A percentile compares a stretch with the other conserved stretches of the same genome.
phyloP scores from a whole-genome alignment of 2,797 vertebrate species.

The Cyprinodon diabolis region DNA sequence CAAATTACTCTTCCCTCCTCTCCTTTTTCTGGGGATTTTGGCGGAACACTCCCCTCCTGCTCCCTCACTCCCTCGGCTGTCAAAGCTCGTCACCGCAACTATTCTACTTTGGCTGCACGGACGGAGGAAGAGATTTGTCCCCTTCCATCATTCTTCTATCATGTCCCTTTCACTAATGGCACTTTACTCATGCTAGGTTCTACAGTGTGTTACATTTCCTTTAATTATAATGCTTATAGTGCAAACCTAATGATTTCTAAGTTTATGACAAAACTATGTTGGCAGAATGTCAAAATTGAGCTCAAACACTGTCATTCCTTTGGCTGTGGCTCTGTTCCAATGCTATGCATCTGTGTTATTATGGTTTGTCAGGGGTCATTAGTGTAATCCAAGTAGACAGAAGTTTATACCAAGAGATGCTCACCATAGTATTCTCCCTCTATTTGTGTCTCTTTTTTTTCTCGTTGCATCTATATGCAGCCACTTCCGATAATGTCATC shows the following conservation, averaged over 20 bases:
- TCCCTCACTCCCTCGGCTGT: slow-evolving; percentile 73
- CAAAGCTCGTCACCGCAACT: slow-evolving; percentile 73
- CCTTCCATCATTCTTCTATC: slow-evolving; percentile 58
- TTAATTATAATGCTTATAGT: slow-evolving; percentile 33
- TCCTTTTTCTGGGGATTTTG: slow-evolving; percentile 68
- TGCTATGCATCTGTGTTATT: slow-evolving; percentile 65
- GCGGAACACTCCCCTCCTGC: slow-evolving; percentile 64
- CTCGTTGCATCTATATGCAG: slow-evolving; percentile 67
- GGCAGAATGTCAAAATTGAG: slow-evolving; percentile 32
- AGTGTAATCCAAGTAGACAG: slow-evolving; percentile 74
- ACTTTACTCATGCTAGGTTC: slow-evolving; percentile 44
- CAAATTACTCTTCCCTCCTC: slow-evolving; percentile 60
- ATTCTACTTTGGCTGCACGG: slow-evolving; percentile 68
- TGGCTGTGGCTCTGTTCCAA: slow-evolving; percentile 57
- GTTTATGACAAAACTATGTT: slow-evolving; percentile 40
- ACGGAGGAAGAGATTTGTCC: slow-evolving; percentile 65
- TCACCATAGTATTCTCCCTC: slow-evolving; percentile 71
- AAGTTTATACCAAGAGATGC: slow-evolving; percentile 69
- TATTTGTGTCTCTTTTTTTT: slow-evolving; percentile 64
- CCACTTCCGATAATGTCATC: slow-evolving; percentile 78
- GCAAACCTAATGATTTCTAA: slow-evolving; percentile 34
- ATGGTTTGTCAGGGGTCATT: slow-evolving; percentile 75
- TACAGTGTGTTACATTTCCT: slow-evolving; percentile 34
- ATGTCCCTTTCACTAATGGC: slow-evolving; percentile 52
- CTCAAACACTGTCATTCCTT: slow-evolving; percentile 53